Evolutionary conservation across 2,113 vertebrate species (phyloP), one percentile per base, ranked within the genome.

Genomic region (Peromyscus polionotus): DNA sequence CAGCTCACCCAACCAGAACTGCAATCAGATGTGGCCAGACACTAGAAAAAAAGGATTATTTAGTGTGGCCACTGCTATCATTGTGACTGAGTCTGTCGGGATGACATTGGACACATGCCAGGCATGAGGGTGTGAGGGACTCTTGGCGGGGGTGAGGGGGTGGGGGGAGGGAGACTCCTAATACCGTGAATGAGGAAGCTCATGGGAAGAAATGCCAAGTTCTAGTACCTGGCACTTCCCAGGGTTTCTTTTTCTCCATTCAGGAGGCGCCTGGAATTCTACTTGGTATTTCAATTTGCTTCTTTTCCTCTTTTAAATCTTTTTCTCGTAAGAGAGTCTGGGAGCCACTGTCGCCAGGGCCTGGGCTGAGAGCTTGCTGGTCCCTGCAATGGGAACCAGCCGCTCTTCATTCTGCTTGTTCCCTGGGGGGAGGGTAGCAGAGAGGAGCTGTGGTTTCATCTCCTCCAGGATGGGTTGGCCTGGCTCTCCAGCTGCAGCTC

Each of bases 61-160:
- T 4, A 42, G 70, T 5, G 13, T 17, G 24, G 10, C 6, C 2
- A 2, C 31, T 7, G 7, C 7, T 8, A 1, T 26, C 12, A 8
- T 48, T 88, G 28, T 26, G 79, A 70, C 51, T 26, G 31, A 19
- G 36, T 73, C 70, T 61, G 31, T 13, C 16, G 84, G 68, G n/a
- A 11, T 12, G 73, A 13, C 33, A n/a, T 3, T 24, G 59, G 1
- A 8, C 45, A 45, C 0, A 4, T 9, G 76, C 1, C 57, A 73
- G 65, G 54, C 26, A 67, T 57, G 45, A 26, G 20, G 45, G n/a
- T 4, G 3, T 28, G 17, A 61, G 54, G 19, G 13, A 17, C 36
- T 54, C 68, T 14, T 54, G 14, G 11, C 0, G 51, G 51, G 51
- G 51, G 6, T 51, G 48, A 7, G 48, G 48, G 48, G 48, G 48